A percentile compares a stretch with the other conserved stretches of the same genome.
Conservation (phyloP, 2,888 invertebrate species). For the Endomychus coccineus region DNA sequence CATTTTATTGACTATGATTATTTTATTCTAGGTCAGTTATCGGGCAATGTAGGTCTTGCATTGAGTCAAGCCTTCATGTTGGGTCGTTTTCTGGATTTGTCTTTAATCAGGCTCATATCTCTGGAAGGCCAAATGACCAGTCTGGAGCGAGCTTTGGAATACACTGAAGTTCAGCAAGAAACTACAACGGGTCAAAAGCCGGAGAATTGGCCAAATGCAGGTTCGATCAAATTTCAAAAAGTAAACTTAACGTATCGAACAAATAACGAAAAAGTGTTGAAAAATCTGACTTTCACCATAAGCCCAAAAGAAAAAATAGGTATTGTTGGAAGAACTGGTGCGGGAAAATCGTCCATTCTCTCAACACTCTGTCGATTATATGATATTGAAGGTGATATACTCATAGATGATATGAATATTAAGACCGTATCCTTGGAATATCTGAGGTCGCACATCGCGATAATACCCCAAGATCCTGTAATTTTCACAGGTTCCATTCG, state of each 20-base stretch:
- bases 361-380: constrained; percentile 57
- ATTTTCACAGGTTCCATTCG: constrained; percentile 80
- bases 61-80: constrained; percentile 70
- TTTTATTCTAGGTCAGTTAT: constrained; percentile 7
- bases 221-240: constrained; percentile 56
- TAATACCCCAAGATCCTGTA: constrained; percentile 81
- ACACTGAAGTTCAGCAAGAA: constrained; percentile 44
- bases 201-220: constrained; percentile 64
- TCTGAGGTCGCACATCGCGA: constrained; percentile 55
- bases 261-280: constrained; percentile 46
- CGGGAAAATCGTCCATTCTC: constrained; percentile 71
- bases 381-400: constrained; percentile 48
- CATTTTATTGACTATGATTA: too few species aligned
- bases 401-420: constrained; percentile 61
- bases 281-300: constrained; percentile 11
- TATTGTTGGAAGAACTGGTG: constrained; percentile 77
- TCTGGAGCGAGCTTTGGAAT: constrained; percentile 67
- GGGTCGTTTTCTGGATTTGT: constrained; percentile 56
- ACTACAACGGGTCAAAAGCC: constrained; percentile 43
- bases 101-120: constrained; percentile 74
- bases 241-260: constrained; percentile 65
- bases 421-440: constrained; percentile 32
- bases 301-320: constrained; percentile 59
- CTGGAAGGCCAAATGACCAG: constrained; percentile 72
- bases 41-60: constrained; percentile 66